Percentiles rank a stretch among this genome's conserved stretches.
These are phyloP conservation scores for Drosophila setosimentum DNA, from an alignment of 2,888 invertebrate genomes.

Conservation along the genomic window DNA sequence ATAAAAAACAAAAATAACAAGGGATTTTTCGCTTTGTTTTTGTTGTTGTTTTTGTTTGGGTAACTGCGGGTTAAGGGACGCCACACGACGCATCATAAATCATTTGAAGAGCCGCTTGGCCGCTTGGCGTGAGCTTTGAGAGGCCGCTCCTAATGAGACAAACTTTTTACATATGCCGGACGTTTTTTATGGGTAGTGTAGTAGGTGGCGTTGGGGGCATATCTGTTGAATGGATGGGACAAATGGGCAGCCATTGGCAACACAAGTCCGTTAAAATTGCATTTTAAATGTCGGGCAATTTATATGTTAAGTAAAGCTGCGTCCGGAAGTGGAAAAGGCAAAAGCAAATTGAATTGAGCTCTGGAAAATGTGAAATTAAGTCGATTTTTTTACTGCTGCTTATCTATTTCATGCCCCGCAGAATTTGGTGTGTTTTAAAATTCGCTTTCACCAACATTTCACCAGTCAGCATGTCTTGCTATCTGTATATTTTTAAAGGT, in stretches of 20 bases:
- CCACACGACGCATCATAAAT: slow-evolving; percentile 62
- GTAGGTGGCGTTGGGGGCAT: not conserved
- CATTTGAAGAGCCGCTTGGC: slow-evolving; percentile 57
- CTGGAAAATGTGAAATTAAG: slow-evolving; percentile 5
- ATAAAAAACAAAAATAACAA: slow-evolving; percentile 49
- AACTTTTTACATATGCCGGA: slow-evolving; percentile 56
- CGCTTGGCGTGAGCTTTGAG: slow-evolving; percentile 31
- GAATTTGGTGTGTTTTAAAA: not conserved
- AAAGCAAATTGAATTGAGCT: slow-evolving; percentile 59
- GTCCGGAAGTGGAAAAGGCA: slow-evolving; percentile 21
- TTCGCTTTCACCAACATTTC: slow-evolving; percentile 3
- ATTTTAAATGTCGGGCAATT: slow-evolving; percentile 70
- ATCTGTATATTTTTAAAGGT: not conserved
- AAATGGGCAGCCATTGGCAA: slow-evolving; percentile 56
- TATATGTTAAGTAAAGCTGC: slow-evolving; percentile 67
- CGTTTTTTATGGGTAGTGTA: not conserved
- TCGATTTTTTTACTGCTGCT: slow-evolving; percentile 16
- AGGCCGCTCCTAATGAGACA: slow-evolving; percentile 61
- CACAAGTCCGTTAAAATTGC: slow-evolving; percentile 58
- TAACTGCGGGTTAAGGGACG: slow-evolving; percentile 34
- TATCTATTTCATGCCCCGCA: slow-evolving; percentile 20
- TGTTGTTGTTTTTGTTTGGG: slow-evolving; percentile 4
- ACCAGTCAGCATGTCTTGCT: not conserved
- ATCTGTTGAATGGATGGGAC: slow-evolving; percentile 62
- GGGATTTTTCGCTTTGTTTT: slow-evolving; percentile 3